phyloP scores from a whole-genome alignment of 1,140 invertebrate species.

The Formica exsecta region DNA sequence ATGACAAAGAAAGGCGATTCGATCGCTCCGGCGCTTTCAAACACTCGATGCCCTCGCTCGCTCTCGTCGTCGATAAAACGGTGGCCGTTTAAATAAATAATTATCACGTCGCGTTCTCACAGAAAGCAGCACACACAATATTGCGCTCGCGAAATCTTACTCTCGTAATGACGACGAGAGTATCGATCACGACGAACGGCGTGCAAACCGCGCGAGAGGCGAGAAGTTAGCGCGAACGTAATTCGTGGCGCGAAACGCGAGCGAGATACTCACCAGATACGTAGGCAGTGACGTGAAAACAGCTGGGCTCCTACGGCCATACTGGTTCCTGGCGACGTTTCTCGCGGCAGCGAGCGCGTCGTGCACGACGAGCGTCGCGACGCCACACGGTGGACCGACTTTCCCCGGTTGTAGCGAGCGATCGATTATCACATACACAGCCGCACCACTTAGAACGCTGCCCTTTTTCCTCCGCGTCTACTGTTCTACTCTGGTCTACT shows the following conservation, averaged over 20 bases:
- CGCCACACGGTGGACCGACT: constrained; percentile 55
- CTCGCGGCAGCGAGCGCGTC: constrained; percentile 53
- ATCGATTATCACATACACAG: constrained; percentile 67
- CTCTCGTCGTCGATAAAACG: constrained; percentile 3
- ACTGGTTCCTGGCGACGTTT: constrained; percentile 76
- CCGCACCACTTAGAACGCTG: constrained; percentile 23
- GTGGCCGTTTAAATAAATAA: constrained; percentile 42
- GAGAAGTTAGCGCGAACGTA: background rate
- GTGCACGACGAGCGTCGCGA: constrained; percentile 60
- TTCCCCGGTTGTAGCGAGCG: constrained; percentile 15
- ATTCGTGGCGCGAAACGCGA: background rate
- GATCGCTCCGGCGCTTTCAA: background rate
- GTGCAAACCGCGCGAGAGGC: background rate
- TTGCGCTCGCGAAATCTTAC: background rate
- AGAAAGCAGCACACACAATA: background rate
- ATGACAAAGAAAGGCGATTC: background rate
- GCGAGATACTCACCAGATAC: constrained; percentile 81
- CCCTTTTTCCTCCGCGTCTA: constrained; percentile 45
- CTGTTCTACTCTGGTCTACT: constrained; percentile 15
- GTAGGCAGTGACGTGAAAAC: constrained; percentile 80
- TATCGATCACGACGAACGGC: background rate
- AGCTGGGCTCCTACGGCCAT: constrained; percentile 83
- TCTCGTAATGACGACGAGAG: background rate
- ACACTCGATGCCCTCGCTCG: background rate
- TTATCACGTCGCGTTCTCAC: background rate